phyloP scores from a whole-genome alignment of 2,888 invertebrate species.

The Hipparchia sbordonii region DNA sequence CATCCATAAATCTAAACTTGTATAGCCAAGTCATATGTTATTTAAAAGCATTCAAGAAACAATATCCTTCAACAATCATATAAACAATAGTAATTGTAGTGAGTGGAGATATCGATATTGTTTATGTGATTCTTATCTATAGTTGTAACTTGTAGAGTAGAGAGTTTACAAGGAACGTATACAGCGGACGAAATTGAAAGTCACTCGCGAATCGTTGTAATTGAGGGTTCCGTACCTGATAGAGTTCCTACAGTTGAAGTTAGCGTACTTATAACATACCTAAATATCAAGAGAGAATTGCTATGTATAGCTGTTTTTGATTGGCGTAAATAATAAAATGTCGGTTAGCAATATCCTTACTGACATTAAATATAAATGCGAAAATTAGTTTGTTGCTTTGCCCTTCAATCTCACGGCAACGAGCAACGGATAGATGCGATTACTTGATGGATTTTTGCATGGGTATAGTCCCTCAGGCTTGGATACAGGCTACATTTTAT shows the following conservation, averaged over 20 bases:
- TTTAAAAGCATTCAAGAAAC: slow-evolving; percentile 5
- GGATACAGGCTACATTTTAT: too few relatives aligned
- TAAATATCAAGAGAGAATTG: too few relatives aligned
- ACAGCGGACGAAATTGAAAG: background rate
- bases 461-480: too few relatives aligned
- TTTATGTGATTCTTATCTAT: slow-evolving; percentile 37
- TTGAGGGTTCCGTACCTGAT: background rate
- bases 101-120: slow-evolving; percentile 20
- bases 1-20: too few relatives aligned
- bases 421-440: too few relatives aligned
- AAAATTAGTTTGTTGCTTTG: too few relatives aligned
- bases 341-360: too few relatives aligned
- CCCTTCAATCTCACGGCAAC: too few relatives aligned
- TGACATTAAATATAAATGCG: too few relatives aligned
- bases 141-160: slow-evolving; percentile 26
- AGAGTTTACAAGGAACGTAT: slow-evolving; percentile 30
- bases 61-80: slow-evolving; percentile 8
- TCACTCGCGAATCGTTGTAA: slow-evolving; percentile 11
- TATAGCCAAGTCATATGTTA: background rate
- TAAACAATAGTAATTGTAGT: slow-evolving; percentile 20
- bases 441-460: too few relatives aligned
- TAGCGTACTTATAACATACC: background rate
- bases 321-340: too few relatives aligned
- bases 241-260: background rate
- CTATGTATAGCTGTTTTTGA: too few relatives aligned